Evolutionary conservation across 2,888 invertebrate species (phyloP).

Genomic region (Maniola hyperantus): DNA sequence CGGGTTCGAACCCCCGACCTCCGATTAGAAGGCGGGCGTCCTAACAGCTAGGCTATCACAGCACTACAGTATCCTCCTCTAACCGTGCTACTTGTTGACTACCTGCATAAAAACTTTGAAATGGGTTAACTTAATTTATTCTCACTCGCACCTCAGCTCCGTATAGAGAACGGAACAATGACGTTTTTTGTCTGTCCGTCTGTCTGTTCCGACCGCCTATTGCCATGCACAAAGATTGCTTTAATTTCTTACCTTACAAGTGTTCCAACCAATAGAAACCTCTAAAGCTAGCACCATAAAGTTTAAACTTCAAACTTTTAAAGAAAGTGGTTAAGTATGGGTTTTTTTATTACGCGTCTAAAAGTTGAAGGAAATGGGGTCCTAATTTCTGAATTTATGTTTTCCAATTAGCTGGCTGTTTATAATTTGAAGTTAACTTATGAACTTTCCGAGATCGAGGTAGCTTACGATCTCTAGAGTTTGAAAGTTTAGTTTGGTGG

Average conservation of each 20-base stretch:
- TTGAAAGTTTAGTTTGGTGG: not conserved
- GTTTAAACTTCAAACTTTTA: slow-evolving; percentile 15
- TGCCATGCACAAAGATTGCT: slow-evolving; percentile 25
- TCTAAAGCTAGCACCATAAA: not conserved
- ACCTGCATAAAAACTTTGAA: slow-evolving; percentile 56
- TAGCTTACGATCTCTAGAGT: not conserved
- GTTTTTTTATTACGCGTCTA: slow-evolving; percentile 31
- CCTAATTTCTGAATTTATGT: slow-evolving; percentile 34
- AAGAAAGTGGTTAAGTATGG: not conserved
- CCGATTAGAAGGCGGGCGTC: no score
- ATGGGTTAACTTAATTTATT: slow-evolving; percentile 68
- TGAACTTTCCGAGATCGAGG: slow-evolving; percentile 14
- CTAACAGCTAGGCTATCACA: no score
- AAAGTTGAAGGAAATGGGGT: slow-evolving; percentile 34
- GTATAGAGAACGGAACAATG: slow-evolving; percentile 56
- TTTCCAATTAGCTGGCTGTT: slow-evolving; percentile 34
- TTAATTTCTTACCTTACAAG: slow-evolving; percentile 19
- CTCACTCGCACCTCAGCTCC: slow-evolving; percentile 64
- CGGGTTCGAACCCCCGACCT: no score
- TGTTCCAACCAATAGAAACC: slow-evolving; percentile 8
- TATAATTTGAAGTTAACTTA: slow-evolving; percentile 21
- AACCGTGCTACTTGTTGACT: slow-evolving; percentile 9
- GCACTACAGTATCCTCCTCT: not conserved
- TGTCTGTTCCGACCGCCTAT: slow-evolving; percentile 45
- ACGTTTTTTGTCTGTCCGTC: slow-evolving; percentile 47